A percentile compares a stretch with the other conserved stretches of the same genome.
These are phyloP conservation scores for Keiferia lycopersicella DNA, from an alignment of 2,888 invertebrate species.

Conservation along the genomic window DNA sequence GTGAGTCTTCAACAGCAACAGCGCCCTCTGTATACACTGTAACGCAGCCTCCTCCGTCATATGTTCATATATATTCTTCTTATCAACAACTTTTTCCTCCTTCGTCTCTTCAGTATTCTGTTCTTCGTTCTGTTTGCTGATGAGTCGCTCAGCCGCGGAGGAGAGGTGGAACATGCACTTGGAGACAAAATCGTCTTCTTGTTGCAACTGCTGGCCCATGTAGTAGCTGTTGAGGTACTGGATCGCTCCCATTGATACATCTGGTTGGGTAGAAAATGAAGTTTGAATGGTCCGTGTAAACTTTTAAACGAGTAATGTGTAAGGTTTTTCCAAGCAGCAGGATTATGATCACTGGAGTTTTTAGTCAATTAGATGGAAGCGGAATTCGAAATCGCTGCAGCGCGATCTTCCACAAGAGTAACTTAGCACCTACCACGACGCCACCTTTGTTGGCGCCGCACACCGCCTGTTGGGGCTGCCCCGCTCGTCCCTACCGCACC, in stretches of 20 bases:
- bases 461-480: too few species aligned
- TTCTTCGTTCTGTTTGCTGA: slow-evolving; percentile 59
- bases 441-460: too few species aligned
- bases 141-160: slow-evolving; percentile 89
- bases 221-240: slow-evolving; percentile 97
- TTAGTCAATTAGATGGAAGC: neutral
- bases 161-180: slow-evolving; percentile 96
- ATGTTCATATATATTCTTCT: slow-evolving; percentile 72
- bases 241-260: slow-evolving; percentile 96
- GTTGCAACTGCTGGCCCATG: slow-evolving; percentile 94
- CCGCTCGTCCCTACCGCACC: too few species aligned
- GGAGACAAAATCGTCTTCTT: slow-evolving; percentile 95
- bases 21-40: slow-evolving; percentile 93
- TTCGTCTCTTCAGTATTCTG: slow-evolving; percentile 51
- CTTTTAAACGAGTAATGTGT: neutral
- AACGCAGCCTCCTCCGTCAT: slow-evolving; percentile 89
- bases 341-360: neutral
- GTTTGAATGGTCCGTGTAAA: neutral
- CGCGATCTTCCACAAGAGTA: too few species aligned
- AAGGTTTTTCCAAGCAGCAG: too few species aligned
- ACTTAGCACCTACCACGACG: too few species aligned
- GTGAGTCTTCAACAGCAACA: slow-evolving; percentile 94
- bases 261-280: slow-evolving; percentile 55
- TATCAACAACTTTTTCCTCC: slow-evolving; percentile 63
- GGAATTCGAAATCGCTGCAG: neutral